phyloP scores from a whole-genome alignment of 2,113 vertebrate genomes.

The Pitta sordida region DNA sequence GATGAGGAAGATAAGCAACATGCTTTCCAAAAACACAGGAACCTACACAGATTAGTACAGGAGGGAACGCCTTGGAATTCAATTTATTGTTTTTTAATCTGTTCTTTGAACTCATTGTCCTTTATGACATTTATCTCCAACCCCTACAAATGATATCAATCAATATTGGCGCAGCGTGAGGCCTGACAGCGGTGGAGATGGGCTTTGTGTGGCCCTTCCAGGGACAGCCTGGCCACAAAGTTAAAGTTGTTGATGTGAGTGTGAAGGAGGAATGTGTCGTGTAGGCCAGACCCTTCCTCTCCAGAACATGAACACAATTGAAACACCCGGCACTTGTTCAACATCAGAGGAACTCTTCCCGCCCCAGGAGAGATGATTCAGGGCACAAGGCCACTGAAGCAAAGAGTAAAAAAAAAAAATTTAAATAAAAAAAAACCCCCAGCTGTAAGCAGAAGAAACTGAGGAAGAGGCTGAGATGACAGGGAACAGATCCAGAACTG shows the following conservation, averaged over 20 bases:
- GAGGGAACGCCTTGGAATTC: slow-evolving; percentile 71
- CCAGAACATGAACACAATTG: slow-evolving; percentile 74
- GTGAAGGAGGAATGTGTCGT: slow-evolving; percentile 83
- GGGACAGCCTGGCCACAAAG: slow-evolving; percentile 46
- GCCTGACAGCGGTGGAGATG: background rate
- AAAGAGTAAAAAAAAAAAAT: slow-evolving; percentile 56
- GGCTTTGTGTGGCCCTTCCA: background rate
- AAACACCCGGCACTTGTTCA: slow-evolving; percentile 65
- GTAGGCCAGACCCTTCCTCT: slow-evolving; percentile 77
- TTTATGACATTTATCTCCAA: slow-evolving; percentile 72
- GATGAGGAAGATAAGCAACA: slow-evolving; percentile 71
- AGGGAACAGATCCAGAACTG: slow-evolving; percentile 73
- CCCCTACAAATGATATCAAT: slow-evolving; percentile 20
- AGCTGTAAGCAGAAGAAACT: slow-evolving; percentile 72
- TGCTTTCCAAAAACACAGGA: slow-evolving; percentile 76
- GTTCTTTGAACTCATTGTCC: slow-evolving; percentile 75
- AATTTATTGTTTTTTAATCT: slow-evolving; percentile 65
- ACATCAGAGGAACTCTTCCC: slow-evolving; percentile 72
- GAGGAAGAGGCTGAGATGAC: slow-evolving; percentile 73
- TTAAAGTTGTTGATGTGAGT: slow-evolving; percentile 78
- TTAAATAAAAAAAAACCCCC: background rate
- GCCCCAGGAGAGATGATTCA: slow-evolving; percentile 72
- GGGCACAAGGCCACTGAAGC: slow-evolving; percentile 75
- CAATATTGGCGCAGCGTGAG: background rate
- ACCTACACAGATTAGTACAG: slow-evolving; percentile 70